Evolutionary conservation across 2,888 invertebrate genomes (phyloP).

Genomic region (Hemicrepidius hirtus): DNA sequence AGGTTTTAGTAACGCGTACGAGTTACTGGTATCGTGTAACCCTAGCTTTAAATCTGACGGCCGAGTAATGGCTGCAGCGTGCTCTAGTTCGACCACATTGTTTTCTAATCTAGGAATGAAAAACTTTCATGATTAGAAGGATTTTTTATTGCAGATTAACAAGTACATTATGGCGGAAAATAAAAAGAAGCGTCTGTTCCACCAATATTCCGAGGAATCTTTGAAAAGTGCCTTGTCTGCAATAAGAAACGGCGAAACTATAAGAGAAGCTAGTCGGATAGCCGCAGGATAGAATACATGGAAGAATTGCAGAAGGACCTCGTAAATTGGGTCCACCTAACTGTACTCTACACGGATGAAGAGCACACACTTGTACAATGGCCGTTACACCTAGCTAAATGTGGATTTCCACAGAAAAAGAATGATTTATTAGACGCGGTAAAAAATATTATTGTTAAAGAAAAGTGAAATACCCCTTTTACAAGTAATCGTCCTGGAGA

Average conservation of each 20-base stretch:
- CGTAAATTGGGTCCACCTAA: slow-evolving; percentile 56
- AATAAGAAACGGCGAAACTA: slow-evolving; percentile 57
- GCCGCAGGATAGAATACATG: slow-evolving; percentile 42
- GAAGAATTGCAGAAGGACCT: slow-evolving; percentile 53
- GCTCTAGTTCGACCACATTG: slow-evolving; percentile 12
- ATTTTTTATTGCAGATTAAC: slow-evolving; percentile 10
- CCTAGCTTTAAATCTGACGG: slow-evolving; percentile 12
- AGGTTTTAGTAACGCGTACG: too few relatives aligned
- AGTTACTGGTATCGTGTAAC: too few relatives aligned
- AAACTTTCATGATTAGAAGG: neutral
- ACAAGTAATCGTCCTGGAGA: slow-evolving; percentile 57
- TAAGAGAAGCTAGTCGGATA: slow-evolving; percentile 37
- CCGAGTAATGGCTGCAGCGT: slow-evolving; percentile 12
- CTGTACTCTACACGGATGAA: slow-evolving; percentile 52
- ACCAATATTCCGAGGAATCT: slow-evolving; percentile 22
- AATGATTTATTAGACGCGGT: slow-evolving; percentile 59
- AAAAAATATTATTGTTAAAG: slow-evolving; percentile 53
- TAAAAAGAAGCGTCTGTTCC: slow-evolving; percentile 8
- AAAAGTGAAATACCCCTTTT: slow-evolving; percentile 41
- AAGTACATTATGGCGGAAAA: slow-evolving; percentile 1
- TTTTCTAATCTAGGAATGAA: slow-evolving; percentile 10
- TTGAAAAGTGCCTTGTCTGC: slow-evolving; percentile 42
- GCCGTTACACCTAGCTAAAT: slow-evolving; percentile 58
- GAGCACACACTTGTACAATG: slow-evolving; percentile 58
- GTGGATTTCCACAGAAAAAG: slow-evolving; percentile 61